phyloP scores from a whole-genome alignment of 2,888 invertebrate genomes.

The Halocaridina rubra region DNA sequence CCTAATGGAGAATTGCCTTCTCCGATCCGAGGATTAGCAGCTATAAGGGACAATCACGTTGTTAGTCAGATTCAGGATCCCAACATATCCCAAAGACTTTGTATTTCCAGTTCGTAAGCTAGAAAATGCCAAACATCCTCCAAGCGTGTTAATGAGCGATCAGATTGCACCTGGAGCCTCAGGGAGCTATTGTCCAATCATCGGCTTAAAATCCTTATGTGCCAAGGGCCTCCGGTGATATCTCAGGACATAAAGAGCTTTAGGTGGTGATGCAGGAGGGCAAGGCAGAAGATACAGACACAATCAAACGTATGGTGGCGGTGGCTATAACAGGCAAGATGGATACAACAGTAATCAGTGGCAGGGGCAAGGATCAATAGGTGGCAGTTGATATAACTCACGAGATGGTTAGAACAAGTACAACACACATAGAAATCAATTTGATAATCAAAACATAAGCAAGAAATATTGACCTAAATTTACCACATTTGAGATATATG shows the following conservation, averaged over 20 bases:
- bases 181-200: slow-evolving; percentile 81
- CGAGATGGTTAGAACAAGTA: no score
- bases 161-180: slow-evolving; percentile 74
- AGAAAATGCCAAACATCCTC: slow-evolving; percentile 75
- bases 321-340: no score
- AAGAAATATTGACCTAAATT: no score
- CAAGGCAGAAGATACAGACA: no score
- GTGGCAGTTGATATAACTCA: no score
- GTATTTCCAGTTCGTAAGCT: slow-evolving; percentile 81
- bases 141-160: slow-evolving; percentile 81
- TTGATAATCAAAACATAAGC: no score
- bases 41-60: slow-evolving; percentile 70
- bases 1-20: slow-evolving; percentile 77
- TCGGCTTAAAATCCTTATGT: slow-evolving; percentile 79
- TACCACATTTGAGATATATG: no score
- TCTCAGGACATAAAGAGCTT: slow-evolving; percentile 81
- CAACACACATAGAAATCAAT: no score
- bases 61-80: slow-evolving; percentile 81
- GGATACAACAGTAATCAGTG: no score
- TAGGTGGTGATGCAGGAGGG: no score
- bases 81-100: slow-evolving; percentile 79
- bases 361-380: no score
- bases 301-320: no score
- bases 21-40: slow-evolving; percentile 78
- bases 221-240: slow-evolving; percentile 76